Percentiles rank a stretch among this genome's conserved stretches.
Evolutionary conservation across 2,888 invertebrate species (phyloP).

Genomic region (Xanthia togata): DNA sequence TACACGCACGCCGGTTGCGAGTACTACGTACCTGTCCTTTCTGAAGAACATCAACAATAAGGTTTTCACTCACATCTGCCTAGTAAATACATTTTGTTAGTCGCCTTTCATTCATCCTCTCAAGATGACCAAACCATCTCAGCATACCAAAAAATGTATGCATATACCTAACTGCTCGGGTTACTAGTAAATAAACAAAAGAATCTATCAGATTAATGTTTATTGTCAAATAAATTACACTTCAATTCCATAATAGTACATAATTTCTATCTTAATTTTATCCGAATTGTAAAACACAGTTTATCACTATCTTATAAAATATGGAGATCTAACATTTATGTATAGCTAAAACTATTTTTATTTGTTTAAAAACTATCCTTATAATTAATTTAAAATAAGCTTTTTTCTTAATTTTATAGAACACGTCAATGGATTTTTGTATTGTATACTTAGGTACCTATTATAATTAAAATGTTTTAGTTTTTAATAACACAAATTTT

Average conservation of each 20-base stretch:
- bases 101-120: too few species aligned
- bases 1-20: too few species aligned
- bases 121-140: too few species aligned
- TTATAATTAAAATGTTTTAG: neutral
- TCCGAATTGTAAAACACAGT: conserved; percentile 3
- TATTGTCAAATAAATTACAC: conserved; percentile 63
- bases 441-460: too few species aligned
- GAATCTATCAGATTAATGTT: conserved; percentile 19
- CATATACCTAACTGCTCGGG: too few species aligned
- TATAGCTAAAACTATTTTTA: conserved; percentile 14
- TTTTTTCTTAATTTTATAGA: neutral
- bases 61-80: too few species aligned
- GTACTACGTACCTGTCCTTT: too few species aligned
- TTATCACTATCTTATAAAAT: conserved; percentile 49
- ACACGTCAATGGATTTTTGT: neutral
- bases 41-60: too few species aligned
- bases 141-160: too few species aligned
- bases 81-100: too few species aligned
- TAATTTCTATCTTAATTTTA: neutral
- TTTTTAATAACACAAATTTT: neutral
- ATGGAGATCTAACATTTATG: conserved; percentile 56
- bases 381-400: neutral
- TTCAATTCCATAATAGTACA: conserved; percentile 7
- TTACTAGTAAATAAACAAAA: conserved; percentile 2
- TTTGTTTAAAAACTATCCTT: neutral